phyloP scores from a whole-genome alignment of 2,888 invertebrate genomes.

The Acheta domesticus region DNA sequence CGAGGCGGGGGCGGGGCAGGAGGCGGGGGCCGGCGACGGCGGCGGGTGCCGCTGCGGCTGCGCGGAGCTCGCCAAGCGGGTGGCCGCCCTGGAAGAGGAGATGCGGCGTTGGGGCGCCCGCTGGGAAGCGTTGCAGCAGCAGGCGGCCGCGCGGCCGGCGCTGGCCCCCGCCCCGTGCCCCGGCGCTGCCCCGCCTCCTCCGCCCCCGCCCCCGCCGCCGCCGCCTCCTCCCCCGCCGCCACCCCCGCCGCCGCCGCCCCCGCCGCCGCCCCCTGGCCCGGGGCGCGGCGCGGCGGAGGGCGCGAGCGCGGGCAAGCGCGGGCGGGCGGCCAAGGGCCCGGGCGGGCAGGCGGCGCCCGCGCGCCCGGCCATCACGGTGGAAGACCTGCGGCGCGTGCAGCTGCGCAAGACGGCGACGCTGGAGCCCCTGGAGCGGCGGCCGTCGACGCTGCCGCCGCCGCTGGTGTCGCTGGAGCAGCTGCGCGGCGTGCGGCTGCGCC shows the following conservation, averaged over 20 bases:
- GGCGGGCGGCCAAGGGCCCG: background rate
- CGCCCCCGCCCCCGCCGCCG: conserved; percentile 39
- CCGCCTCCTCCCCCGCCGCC: conserved; percentile 36
- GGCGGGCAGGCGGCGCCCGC: conserved; percentile 38
- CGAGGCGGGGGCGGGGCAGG: background rate
- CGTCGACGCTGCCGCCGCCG: conserved; percentile 35
- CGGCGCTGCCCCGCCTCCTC: background rate
- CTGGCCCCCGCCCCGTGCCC: conserved; percentile 30
- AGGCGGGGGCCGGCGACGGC: background rate
- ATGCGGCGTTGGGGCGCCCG: background rate
- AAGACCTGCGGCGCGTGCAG: conserved; percentile 46
- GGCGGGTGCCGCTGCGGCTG: background rate
- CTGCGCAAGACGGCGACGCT: conserved; percentile 44
- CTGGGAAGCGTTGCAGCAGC: background rate
- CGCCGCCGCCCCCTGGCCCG: conserved; percentile 35
- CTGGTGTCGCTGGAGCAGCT: conserved; percentile 46
- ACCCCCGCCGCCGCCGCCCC: conserved; percentile 35
- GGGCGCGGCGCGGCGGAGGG: background rate
- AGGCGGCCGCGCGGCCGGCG: background rate
- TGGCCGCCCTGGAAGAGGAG: background rate
- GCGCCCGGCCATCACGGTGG: conserved; percentile 46
- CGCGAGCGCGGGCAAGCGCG: background rate
- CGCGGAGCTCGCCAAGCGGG: background rate
- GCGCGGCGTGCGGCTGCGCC: conserved; percentile 44
- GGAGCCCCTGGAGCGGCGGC: background rate